Percentiles rank a stretch among this genome's conserved stretches.
phyloP scores from a whole-genome alignment of 1,140 invertebrate genomes.

The Bursaphelenchus mucronatus region DNA sequence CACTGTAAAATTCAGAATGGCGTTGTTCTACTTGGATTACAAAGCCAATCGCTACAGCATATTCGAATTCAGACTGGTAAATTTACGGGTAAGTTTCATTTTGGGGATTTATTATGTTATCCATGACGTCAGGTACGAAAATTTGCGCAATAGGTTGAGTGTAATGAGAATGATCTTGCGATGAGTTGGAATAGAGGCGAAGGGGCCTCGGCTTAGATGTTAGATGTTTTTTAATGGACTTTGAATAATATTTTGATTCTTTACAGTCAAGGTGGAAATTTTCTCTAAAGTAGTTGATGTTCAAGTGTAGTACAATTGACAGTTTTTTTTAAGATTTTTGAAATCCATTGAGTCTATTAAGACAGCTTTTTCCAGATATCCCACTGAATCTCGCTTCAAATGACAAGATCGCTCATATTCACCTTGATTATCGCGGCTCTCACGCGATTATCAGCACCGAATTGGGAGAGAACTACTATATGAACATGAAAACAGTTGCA shows the following conservation, averaged over 20 bases:
- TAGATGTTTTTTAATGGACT: background rate
- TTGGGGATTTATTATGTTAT: slow-evolving; percentile 1
- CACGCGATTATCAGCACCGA: slow-evolving; percentile 39
- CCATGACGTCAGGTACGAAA: background rate
- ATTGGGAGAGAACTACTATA: slow-evolving; percentile 36
- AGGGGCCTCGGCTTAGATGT: background rate
- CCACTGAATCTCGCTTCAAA: slow-evolving; percentile 18
- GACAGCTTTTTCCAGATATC: slow-evolving; percentile 22
- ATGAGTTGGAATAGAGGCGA: background rate
- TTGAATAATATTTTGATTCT: background rate
- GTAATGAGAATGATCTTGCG: background rate
- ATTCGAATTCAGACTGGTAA: slow-evolving; percentile 34
- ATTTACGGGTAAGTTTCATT: slow-evolving; percentile 22
- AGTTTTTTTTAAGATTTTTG: background rate
- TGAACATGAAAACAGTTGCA: slow-evolving; percentile 26
- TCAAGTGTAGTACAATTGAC: background rate
- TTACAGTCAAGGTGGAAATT: background rate
- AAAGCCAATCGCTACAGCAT: slow-evolving; percentile 29
- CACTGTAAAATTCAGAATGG: slow-evolving; percentile 38
- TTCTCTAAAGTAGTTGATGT: too few species aligned
- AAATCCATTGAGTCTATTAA: background rate
- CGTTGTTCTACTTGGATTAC: slow-evolving; percentile 32
- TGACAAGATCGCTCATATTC: slow-evolving; percentile 31
- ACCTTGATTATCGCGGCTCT: slow-evolving; percentile 29
- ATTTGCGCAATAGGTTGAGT: background rate